Base-by-base conservation (phyloP, 2,888 invertebrate genomes). In the Malthinus seriepunctatus region DNA sequence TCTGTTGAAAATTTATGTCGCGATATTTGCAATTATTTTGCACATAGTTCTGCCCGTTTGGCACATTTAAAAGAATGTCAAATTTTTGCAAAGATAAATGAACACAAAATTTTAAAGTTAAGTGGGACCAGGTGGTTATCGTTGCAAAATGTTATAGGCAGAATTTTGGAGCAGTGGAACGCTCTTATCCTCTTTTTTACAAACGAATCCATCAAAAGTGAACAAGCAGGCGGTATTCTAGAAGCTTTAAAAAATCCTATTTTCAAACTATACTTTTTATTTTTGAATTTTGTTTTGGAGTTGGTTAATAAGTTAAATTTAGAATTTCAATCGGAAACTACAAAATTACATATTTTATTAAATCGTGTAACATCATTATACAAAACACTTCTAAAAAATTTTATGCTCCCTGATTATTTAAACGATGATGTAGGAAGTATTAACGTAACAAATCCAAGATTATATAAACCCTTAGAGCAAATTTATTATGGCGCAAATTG, bases 201-300 rank as follows among this genome's bases (percentile, higher is more conserved):
- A 1, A 37, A 37, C 9, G 37, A 37, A 37, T 37, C 37, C 10
- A 37, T 8, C 37, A 37, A 72, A 61, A 72, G 73, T 56, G 69
- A 71, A 56, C 49, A 71, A 23, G 71, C 72, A 0, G 73, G 73
- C 65, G 72, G 8, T 1, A 37, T 37, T 37, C 37, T 37, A 8
- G 37, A 8, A 35, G 10, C 10, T 7, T 9, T 35, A 2, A 2
- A 23, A 23, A 23, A 23, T 32, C 10, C 12, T 32, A 33, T 12
- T 12, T 46, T 12, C 35, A 38, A 35, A 35, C 35, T 35, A 4
- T 10, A 35, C 8, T 35, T 9, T 35, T 10, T 10, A 35, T 35
- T 35, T 9, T 35, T 35, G 10, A 4, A 9, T 9, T 4, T 1
- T 35, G 10, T 9, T 6, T 35, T 35, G 8, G 35, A 35, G 4